These are phyloP conservation scores for Allobates femoralis DNA, from an alignment of 2,797 vertebrate species.

Conservation along the genomic window DNA sequence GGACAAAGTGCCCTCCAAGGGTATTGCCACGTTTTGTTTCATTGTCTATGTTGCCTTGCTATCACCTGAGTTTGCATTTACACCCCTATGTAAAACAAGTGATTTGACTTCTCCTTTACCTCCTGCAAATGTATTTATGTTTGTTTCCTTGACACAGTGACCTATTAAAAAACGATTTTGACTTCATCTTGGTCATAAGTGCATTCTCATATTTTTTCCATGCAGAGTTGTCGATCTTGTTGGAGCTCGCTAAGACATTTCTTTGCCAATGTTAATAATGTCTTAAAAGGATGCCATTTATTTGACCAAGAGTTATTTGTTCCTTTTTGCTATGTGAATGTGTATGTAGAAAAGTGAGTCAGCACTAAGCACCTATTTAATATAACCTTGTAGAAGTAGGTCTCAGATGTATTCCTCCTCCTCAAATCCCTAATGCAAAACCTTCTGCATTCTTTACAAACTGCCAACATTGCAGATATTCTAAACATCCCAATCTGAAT, in stretches of 20 bases:
- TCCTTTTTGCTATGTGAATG: not conserved
- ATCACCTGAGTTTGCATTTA: conserved; percentile 3
- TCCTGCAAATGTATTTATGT: not conserved
- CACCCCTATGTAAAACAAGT: not conserved
- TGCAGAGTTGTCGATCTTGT: not conserved
- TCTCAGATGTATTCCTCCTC: not conserved
- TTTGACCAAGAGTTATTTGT: not conserved
- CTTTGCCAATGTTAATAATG: not conserved
- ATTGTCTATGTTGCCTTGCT: not conserved
- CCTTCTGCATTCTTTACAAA: not conserved
- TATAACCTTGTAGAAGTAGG: not conserved
- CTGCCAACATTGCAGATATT: not conserved
- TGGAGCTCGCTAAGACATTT: not conserved
- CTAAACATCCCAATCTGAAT: not conserved
- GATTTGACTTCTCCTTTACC: not conserved
- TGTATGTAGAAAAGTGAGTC: conserved; percentile 13
- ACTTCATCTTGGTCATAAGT: not conserved
- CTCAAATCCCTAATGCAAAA: not conserved
- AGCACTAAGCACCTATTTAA: not conserved
- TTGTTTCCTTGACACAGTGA: not conserved
- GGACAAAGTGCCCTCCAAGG: conserved; percentile 29
- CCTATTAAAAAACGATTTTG: not conserved
- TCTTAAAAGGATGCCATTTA: not conserved
- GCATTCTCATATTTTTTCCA: conserved; percentile 8
- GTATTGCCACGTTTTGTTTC: conserved; percentile 30